Percentiles rank a stretch among this genome's conserved stretches.
Conservation (phyloP, 2,113 vertebrate genomes). For the Chaetorhynchus papuensis region DNA sequence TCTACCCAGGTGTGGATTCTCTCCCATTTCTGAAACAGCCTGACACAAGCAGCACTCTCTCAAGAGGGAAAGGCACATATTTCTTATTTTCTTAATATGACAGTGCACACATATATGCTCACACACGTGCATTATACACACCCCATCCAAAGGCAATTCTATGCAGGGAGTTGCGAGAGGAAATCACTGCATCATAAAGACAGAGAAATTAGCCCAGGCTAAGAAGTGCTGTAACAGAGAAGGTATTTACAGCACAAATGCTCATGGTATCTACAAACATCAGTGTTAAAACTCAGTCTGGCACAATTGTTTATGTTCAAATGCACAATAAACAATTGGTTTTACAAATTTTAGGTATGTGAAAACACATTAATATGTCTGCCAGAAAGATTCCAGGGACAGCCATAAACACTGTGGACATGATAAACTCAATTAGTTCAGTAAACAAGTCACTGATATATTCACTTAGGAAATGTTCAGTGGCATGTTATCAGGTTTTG, state of each 20-base stretch:
- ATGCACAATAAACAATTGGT: neutral
- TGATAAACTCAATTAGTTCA: slow-evolving; percentile 30
- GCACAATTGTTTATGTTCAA: neutral
- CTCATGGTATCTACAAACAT: neutral
- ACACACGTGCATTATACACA: rapidly evolving
- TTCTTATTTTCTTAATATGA: neutral
- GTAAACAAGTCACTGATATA: slow-evolving; percentile 29
- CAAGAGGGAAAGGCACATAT: neutral
- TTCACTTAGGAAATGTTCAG: neutral
- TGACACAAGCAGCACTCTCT: neutral
- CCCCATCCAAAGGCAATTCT: neutral
- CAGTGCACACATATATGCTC: neutral
- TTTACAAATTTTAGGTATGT: slow-evolving; percentile 24
- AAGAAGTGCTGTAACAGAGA: neutral
- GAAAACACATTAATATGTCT: slow-evolving; percentile 18
- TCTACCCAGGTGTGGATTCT: neutral
- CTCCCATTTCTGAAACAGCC: neutral
- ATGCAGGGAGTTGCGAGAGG: rapidly evolving
- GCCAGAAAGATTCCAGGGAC: slow-evolving; percentile 17
- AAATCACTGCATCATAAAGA: neutral
- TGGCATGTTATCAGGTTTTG: neutral
- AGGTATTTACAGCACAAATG: neutral
- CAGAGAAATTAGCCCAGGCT: neutral
- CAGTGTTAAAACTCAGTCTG: neutral
- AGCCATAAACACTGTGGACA: slow-evolving; percentile 11